Percentiles rank a stretch among this genome's conserved stretches.
phyloP scores from a whole-genome alignment of 2,888 invertebrate species.

The Odontocerum albicorne region DNA sequence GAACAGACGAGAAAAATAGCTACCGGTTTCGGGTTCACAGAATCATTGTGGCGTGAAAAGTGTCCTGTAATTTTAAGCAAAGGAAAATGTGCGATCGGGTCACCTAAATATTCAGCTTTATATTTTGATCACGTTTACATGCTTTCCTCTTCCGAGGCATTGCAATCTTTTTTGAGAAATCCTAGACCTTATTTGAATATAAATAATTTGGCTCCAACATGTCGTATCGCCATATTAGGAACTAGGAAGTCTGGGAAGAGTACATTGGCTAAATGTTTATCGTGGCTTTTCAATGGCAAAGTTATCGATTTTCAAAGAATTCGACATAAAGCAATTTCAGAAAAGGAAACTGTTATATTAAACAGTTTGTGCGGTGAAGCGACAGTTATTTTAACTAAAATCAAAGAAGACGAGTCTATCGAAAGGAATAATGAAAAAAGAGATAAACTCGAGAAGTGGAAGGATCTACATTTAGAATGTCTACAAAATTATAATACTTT shows the following conservation, averaged over 20 bases:
- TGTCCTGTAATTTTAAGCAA: constrained; percentile 66
- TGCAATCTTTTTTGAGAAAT: constrained; percentile 60
- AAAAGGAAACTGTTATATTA: constrained; percentile 47
- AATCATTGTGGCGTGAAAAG: constrained; percentile 61
- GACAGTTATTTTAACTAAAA: neutral
- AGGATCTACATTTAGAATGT: constrained; percentile 24
- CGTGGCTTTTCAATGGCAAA: constrained; percentile 54
- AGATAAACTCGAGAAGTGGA: constrained; percentile 48
- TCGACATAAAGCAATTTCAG: constrained; percentile 14
- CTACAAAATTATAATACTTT: neutral
- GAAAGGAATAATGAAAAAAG: constrained; percentile 47
- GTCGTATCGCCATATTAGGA: constrained; percentile 63
- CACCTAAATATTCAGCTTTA: constrained; percentile 56
- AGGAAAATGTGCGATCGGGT: constrained; percentile 55
- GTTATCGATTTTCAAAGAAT: constrained; percentile 46
- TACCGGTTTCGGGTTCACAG: constrained; percentile 39
- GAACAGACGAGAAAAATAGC: constrained; percentile 40
- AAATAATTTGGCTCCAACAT: constrained; percentile 59
- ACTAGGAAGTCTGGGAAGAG: constrained; percentile 63
- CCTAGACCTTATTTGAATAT: constrained; percentile 62
- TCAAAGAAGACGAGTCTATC: constrained; percentile 43
- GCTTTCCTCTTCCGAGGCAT: constrained; percentile 54
- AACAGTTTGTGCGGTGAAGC: constrained; percentile 1
- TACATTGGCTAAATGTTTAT: constrained; percentile 57
- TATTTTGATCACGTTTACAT: constrained; percentile 66